Evolutionary conservation across 2,113 vertebrate genomes (phyloP).

Genomic region (Circaetus gallicus): DNA sequence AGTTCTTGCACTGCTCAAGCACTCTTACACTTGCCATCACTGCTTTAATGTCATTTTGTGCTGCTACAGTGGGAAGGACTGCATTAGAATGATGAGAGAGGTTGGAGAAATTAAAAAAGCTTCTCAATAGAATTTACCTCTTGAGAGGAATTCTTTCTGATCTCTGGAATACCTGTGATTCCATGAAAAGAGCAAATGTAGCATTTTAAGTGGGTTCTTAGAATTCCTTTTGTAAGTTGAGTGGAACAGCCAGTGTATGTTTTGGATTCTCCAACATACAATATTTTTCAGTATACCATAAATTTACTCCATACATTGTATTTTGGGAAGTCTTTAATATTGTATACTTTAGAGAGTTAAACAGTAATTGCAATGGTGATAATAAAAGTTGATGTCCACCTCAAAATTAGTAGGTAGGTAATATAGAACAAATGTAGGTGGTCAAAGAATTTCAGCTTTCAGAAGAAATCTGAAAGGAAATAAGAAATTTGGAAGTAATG

Average conservation of each 20-base stretch:
- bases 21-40: background rate
- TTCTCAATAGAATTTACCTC: background rate
- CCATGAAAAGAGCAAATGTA: background rate
- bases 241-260: background rate
- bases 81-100: background rate
- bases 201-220: background rate
- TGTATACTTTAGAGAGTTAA: background rate
- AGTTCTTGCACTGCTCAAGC: background rate
- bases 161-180: background rate
- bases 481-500: background rate
- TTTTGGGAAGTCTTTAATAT: background rate
- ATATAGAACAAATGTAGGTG: background rate
- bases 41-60: background rate
- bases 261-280: background rate
- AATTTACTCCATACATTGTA: background rate
- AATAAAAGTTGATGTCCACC: background rate
- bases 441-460: background rate
- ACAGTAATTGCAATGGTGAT: background rate
- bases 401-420: background rate
- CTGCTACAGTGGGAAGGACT: background rate
- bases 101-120: background rate
- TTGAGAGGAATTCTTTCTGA: background rate
- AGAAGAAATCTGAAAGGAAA: background rate
- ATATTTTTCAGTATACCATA: background rate
- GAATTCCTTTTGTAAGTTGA: background rate